Percentiles rank a stretch among this genome's conserved stretches.
phyloP scores from a whole-genome alignment of 2,113 vertebrate species.

The Onychostruthus taczanowskii region DNA sequence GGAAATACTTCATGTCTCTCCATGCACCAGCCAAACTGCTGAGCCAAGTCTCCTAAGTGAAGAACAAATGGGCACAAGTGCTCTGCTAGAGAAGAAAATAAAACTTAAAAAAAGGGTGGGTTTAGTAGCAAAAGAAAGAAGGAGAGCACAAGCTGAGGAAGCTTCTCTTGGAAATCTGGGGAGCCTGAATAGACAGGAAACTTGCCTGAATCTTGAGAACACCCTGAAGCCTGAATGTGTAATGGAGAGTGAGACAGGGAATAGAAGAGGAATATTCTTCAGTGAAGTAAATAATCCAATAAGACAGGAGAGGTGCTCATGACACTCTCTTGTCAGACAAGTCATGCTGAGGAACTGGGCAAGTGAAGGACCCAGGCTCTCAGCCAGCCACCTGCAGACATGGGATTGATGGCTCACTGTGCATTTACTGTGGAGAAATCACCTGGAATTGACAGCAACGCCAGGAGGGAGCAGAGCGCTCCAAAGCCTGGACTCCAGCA shows the following conservation, averaged over 20 bases:
- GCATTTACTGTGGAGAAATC: neutral
- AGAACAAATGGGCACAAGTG: neutral
- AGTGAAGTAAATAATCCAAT: neutral
- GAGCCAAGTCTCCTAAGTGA: neutral
- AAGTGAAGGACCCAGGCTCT: neutral
- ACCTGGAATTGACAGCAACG: neutral
- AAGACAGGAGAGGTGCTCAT: neutral
- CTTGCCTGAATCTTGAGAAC: neutral
- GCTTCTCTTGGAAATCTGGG: neutral
- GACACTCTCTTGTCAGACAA: neutral
- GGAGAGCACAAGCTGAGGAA: neutral
- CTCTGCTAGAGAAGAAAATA: neutral
- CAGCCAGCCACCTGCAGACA: neutral
- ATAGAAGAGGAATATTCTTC: neutral
- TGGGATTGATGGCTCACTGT: neutral
- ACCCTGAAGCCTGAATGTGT: neutral
- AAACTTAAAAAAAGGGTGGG: neutral
- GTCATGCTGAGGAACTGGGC: neutral
- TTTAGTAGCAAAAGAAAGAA: neutral
- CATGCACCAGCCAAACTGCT: neutral
- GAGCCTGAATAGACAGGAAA: neutral
- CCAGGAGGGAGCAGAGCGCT: neutral
- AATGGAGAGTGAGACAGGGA: neutral
- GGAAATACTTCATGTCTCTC: neutral
- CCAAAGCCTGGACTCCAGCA: fast-evolving